Base-by-base conservation (phyloP, 2,113 vertebrate species). In the Formicarius rufipectus region DNA sequence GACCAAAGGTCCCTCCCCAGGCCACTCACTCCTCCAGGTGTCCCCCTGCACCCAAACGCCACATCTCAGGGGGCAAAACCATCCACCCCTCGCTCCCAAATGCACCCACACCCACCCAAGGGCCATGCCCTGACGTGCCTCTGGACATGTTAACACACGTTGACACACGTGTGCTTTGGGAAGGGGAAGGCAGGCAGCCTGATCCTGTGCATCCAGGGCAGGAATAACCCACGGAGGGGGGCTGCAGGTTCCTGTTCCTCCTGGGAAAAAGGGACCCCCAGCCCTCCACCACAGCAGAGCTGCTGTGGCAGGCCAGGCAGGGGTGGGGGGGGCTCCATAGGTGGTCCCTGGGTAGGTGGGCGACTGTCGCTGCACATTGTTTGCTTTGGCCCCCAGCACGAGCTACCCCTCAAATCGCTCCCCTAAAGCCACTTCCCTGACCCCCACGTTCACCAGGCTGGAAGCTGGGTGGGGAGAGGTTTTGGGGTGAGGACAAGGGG, bases 281-380 rank as follows among this genome's bases (percentile, higher is more conserved):
- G 47, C 60, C 30, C 79, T 64, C 35, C 28, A 23, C 8, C 89
- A 12, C 91, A 22, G 71, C 45, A 0, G 68, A 69, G 67, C 83
- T 4, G 6, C 80, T 90, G 12, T 35, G 67, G 75, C 75, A 33
- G 80, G 76, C 27, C 5, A 3, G 84, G 87, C 89, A 72, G 82
- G 83, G 56, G 22, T 3, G 22, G 76, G 49, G 47, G 87, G 49
- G 20, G 87, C 96, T 94, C 27, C 74, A 47, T 94, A 94, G 96
- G 95, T 95, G 93, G 95, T 96, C 96, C 89, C 72, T 3, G 56
- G 63, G 93, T 79, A 33, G 89, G 74, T 37, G 9, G 66, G 90
- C 11, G 14, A 90, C 76, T 50, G 75, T 95, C 35, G 22, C 44
- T 13, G 25, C 12, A 0, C 0, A 37, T 12, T 92, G 77, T 96